Percentiles rank a stretch among this genome's conserved stretches.
phyloP scores from a whole-genome alignment of 1,140 invertebrate genomes.

The Magallana gigas region DNA sequence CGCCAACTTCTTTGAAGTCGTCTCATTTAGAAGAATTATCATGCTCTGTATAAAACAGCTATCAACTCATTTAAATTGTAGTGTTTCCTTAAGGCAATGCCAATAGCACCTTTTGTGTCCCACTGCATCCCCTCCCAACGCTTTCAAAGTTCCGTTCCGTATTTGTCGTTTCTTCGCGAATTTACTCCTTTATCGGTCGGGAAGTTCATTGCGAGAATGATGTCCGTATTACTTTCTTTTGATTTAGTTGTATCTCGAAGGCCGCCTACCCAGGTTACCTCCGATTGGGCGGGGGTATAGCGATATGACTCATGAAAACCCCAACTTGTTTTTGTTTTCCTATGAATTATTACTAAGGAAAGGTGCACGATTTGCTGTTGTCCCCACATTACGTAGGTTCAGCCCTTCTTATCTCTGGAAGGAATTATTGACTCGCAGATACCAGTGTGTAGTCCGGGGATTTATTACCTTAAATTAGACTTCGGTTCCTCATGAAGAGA shows the following conservation, averaged over 20 bases:
- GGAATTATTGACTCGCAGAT: constrained; percentile 30
- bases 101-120: no score
- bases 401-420: constrained; percentile 1
- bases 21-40: no score
- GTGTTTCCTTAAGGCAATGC: no score
- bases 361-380: constrained; percentile 25
- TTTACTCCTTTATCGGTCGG: constrained; percentile 12
- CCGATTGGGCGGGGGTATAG: constrained; percentile 15
- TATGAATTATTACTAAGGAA: constrained; percentile 25
- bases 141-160: constrained; percentile 19
- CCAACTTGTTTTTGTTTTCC: constrained; percentile 30
- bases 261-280: background rate
- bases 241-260: constrained; percentile 9
- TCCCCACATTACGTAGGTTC: constrained; percentile 19
- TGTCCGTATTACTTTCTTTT: background rate
- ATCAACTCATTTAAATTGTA: no score
- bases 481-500: constrained; percentile 20
- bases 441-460: constrained; percentile 1
- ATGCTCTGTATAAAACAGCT: no score
- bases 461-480: constrained; percentile 34
- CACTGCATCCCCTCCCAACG: background rate
- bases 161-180: constrained; percentile 13
- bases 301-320: constrained; percentile 19
- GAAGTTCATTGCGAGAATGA: constrained; percentile 28
- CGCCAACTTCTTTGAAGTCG: no score